Base-by-base conservation (phyloP, 2,797 vertebrate genomes). In the Gastrophryne carolinensis region DNA sequence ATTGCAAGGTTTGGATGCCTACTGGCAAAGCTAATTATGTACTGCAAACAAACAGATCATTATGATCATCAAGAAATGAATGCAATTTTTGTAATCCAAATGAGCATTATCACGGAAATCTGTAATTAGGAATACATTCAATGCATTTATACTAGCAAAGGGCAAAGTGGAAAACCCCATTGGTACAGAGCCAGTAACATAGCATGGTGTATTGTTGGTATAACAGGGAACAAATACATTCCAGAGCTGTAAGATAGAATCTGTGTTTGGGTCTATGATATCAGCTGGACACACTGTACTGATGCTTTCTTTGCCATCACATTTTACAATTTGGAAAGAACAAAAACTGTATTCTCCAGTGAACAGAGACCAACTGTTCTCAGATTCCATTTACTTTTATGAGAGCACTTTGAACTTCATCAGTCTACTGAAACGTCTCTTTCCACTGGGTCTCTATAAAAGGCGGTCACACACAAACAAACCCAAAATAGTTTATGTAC, bases 321-420 rank as follows among this genome's bases (percentile, higher is more conserved):
- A 77, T 63, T 70, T 78, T 65, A 50, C 9, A 54, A 19, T 64
- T 58, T 26, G 24, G 37, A 57, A 29, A 41, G 52, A 78, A 78
- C 75, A 78, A 78, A 65, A 71, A 56, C 15, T 58, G 32, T 71
- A 72, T 78, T 78, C 60, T 78, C 60, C 39, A 37, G 15, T 57
- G 60, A 78, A 78, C 75, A 78, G 68, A 78, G 44, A 60, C 13
- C 61, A 17, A 35, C 57, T 78, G 75, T 78, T 78, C 67, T 65
- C 67, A 23, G 21, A 50, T 71, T 35, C 54, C 37, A 57, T 56
- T 69, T 56, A 57, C 75, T 65, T 71, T 78, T 49, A 19, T 11
- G 62, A 65, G 50, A 61, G 32, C 58, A 63, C 74, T 78, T 72
- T 78, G 52, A 78, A 65, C 60, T 65, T 34, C 50, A 52, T 50